phyloP scores from a whole-genome alignment of 2,888 invertebrate species.

The Cremastobaeus sp. region DNA sequence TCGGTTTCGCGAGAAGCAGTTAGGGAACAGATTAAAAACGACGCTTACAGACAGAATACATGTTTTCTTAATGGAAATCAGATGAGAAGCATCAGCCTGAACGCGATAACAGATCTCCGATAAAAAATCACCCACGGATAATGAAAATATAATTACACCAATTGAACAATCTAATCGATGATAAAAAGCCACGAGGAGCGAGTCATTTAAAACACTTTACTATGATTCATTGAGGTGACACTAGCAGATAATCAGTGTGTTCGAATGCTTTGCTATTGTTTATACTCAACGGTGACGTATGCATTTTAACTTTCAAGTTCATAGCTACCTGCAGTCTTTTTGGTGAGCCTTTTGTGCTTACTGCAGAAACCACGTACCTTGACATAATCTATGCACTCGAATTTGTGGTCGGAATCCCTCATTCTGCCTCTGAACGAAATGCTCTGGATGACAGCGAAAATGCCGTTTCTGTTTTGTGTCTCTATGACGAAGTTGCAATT shows the following conservation, averaged over 20 bases:
- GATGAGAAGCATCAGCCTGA: background rate
- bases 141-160: background rate
- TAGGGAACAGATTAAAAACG: too few relatives aligned
- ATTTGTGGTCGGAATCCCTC: too few relatives aligned
- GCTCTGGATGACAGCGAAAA: constrained; percentile 80
- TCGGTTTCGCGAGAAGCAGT: too few relatives aligned
- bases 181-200: background rate
- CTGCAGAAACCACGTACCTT: constrained; percentile 68
- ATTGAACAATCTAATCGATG: background rate
- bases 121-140: background rate
- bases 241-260: background rate
- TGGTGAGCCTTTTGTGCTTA: too few relatives aligned
- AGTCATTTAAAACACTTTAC: background rate
- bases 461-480: constrained; percentile 70
- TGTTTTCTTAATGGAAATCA: too few relatives aligned
- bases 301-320: constrained; percentile 23
- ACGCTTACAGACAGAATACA: too few relatives aligned
- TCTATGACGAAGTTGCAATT: constrained; percentile 70
- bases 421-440: constrained; percentile 77
- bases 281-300: background rate
- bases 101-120: background rate
- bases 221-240: background rate
- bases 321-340: too few relatives aligned
- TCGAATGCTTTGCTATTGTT: background rate
- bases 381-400: constrained; percentile 80